Conservation (phyloP, 2,113 vertebrate species). For the Apus apus region DNA sequence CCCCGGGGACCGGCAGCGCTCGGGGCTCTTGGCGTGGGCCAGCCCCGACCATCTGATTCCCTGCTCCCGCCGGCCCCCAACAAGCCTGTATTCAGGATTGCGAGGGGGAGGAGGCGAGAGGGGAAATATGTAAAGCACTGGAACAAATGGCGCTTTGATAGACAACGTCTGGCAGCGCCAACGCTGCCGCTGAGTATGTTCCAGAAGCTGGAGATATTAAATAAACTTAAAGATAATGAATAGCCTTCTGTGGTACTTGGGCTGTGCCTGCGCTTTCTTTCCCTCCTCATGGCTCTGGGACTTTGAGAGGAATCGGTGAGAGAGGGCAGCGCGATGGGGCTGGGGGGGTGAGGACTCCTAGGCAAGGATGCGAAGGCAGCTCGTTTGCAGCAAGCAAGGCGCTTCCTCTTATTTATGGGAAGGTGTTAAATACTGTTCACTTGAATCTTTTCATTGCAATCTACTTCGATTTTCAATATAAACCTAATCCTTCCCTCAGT, state of each 20-base stretch:
- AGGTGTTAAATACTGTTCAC: neutral
- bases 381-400: neutral
- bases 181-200: constrained; percentile 51
- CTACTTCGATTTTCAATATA: neutral
- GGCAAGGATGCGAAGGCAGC: neutral
- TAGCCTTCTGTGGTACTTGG: constrained; percentile 71
- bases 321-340: neutral
- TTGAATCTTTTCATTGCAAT: neutral
- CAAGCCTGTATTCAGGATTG: neutral
- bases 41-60: neutral
- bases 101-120: neutral
- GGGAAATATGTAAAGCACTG: constrained; percentile 27
- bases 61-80: neutral
- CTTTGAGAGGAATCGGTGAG: neutral
- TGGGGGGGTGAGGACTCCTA: neutral
- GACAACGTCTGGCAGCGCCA: constrained; percentile 64
- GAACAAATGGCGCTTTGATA: constrained; percentile 69
- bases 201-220: constrained; percentile 74
- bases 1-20: neutral
- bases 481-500: neutral
- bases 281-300: neutral
- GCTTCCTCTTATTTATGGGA: neutral
- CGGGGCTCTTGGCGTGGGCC: neutral
- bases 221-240: constrained; percentile 75
- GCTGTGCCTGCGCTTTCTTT: constrained; percentile 5